These are phyloP conservation scores for Panurus biarmicus DNA, from an alignment of 2,113 vertebrate species.

Conservation along the genomic window DNA sequence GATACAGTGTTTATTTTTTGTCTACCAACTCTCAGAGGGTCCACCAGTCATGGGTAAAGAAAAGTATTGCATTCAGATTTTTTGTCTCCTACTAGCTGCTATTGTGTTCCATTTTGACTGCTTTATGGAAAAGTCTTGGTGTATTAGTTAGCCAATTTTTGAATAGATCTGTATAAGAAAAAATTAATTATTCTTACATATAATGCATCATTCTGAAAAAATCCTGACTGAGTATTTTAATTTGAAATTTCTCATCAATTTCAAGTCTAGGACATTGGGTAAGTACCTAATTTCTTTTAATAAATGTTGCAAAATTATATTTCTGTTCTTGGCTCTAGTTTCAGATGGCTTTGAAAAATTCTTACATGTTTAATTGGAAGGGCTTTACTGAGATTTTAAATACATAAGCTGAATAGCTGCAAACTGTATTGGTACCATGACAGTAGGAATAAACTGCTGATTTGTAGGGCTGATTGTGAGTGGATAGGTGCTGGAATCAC, in stretches of 20 bases:
- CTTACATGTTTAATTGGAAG: not conserved
- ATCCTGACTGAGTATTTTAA: not conserved
- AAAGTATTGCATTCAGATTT: not conserved
- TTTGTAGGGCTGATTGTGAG: not conserved
- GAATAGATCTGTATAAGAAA: not conserved
- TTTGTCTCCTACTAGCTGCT: not conserved
- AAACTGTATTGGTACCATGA: not conserved
- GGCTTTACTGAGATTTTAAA: not conserved
- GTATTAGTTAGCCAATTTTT: not conserved
- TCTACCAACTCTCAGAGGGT: not conserved
- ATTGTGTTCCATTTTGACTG: not conserved
- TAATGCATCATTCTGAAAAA: not conserved
- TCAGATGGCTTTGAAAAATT: not conserved
- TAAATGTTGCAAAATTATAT: not conserved
- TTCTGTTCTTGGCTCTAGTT: not conserved
- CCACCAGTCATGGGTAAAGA: not conserved
- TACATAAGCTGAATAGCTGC: not conserved
- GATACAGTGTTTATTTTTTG: not conserved
- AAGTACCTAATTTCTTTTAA: not conserved
- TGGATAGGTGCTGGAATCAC: not conserved
- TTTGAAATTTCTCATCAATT: conserved; percentile 8
- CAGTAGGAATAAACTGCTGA: not conserved
- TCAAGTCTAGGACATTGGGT: not conserved
- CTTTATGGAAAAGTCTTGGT: not conserved
- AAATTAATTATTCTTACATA: not conserved